Evolutionary conservation across 2,113 vertebrate species (phyloP), one percentile per base, ranked within the genome.

Genomic region (Salvelinus fontinalis): DNA sequence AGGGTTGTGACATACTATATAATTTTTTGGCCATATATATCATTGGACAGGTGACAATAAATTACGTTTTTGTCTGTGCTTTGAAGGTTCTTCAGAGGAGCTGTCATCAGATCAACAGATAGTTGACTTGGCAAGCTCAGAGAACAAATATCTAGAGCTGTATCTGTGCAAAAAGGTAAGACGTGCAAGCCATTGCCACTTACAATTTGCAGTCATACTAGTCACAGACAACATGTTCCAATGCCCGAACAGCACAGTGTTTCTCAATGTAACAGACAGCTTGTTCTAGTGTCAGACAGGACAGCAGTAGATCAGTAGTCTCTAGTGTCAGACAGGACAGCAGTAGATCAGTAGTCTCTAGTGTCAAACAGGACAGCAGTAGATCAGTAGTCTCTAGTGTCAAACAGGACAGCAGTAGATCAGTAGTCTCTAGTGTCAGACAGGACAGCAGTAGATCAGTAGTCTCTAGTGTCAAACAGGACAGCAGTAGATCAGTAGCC

Each of bases 101-200:
- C 85, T 94, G 14, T 81, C 82, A 14, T 51, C 72, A 34, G 86
- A 92, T 76, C 87, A 87, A 57, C 90, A 85, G 66, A 90, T 93
- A 71, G 91, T 89, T 34, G 84, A 81, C 70, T 73, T 94, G 11
- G 73, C 78, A 4, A 26, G 75, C 14, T 77, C 87, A 75, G 84
- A 88, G 2, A 89, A 80, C 39, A 84, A 74, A 67, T 88, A 91
- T 67, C 67, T 93, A 81, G 92, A 93, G 84, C 80, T 93, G 60
- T 79, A 91, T 49, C 83, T 94, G 74, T 90, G 80, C 84, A 93
- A 89, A 88, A 91, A 39, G 78, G 93, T 93, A 14, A 80, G 22
- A 51, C 39, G 67, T 76, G 51, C 5, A 24, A 11, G 34, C 1
- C 34, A 5, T 44, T 70, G 16, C 14, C 4, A n/a, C 66, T 68